These are phyloP conservation scores for Chrysolina haemoptera DNA, from an alignment of 2,888 invertebrate genomes.

Conservation along the genomic window DNA sequence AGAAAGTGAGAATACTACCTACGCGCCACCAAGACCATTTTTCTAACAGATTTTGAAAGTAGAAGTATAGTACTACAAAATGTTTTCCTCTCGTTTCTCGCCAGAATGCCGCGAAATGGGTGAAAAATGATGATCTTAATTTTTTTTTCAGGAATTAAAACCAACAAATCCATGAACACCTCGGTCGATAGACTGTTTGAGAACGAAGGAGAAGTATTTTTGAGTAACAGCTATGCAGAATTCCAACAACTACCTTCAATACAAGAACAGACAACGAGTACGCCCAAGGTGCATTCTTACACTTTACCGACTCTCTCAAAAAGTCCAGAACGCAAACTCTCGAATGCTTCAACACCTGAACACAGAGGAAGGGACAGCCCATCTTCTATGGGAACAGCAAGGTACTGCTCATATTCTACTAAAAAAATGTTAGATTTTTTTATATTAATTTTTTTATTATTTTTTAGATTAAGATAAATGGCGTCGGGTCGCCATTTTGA, in stretches of 20 bases:
- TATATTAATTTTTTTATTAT: too few relatives aligned
- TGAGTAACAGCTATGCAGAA: constrained; percentile 81
- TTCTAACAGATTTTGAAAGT: too few relatives aligned
- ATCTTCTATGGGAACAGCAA: constrained; percentile 77
- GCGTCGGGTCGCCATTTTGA: too few relatives aligned
- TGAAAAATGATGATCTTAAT: too few relatives aligned
- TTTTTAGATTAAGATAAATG: too few relatives aligned
- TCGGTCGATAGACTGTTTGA: constrained; percentile 93
- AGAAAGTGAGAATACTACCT: too few relatives aligned
- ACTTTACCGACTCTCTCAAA: constrained; percentile 59
- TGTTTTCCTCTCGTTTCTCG: too few relatives aligned
- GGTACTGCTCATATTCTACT: constrained; percentile 56
- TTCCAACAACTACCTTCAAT: constrained; percentile 76
- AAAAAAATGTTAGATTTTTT: too few relatives aligned
- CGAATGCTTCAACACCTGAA: constrained; percentile 79
- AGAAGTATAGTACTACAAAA: too few relatives aligned
- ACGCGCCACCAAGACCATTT: too few relatives aligned
- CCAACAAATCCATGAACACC: constrained; percentile 87
- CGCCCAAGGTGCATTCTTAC: constrained; percentile 61
- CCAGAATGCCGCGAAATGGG: too few relatives aligned
- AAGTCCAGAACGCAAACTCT: constrained; percentile 72
- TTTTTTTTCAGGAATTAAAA: constrained; percentile 74
- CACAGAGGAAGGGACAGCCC: constrained; percentile 79
- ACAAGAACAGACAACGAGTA: constrained; percentile 71
- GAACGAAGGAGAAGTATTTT: constrained; percentile 80